Base-by-base conservation (phyloP, 2,113 vertebrate species). In the Alligator mississippiensis region DNA sequence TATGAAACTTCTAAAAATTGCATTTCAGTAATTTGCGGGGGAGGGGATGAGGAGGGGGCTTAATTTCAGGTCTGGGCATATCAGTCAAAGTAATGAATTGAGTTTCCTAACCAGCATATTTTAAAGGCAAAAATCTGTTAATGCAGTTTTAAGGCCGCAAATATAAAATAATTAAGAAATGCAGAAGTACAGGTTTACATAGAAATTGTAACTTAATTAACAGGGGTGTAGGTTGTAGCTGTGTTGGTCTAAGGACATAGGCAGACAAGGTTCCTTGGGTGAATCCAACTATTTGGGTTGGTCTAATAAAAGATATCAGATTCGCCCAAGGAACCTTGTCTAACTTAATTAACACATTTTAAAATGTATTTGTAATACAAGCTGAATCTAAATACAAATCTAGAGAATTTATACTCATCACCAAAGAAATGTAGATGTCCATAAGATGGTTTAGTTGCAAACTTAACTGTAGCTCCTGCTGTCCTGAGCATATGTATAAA, bases 401-500 rank as follows among this genome's bases (percentile, higher is more conserved):
- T 70, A 77, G 13, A 70, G 0, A 0, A 30, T 89, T 78, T 80
- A 92, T 77, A 64, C 47, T 47, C 8, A 47, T 47, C 47, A 14
- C 27, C 84, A 82, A 81, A 75, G 34, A 11, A 77, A 9, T 77
- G 17, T 34, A 5, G 18, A 72, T 72, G 2, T 18, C 38, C 38
- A 11, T 30, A 86, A 11, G 77, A 6, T 78, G 30, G 66, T 88
- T 92, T 5, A 80, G 6, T 6, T 77, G 25, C 62, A 77, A 4
- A 1, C 61, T 84, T 90, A 70, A 57, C n/a, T 83, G 5, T 58
- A 54, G 6, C 1, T 14, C 54, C 34, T 9, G n/a, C 80, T 62
- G 22, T n/a, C 75, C 19, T 86, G 55, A 68, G 68, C 10, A 85
- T 14, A 7, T 0, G 0, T 6, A 1, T 66, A 4, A 54, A 62